Percentiles rank a stretch among this genome's conserved stretches.
Evolutionary conservation across 1,140 invertebrate genomes (phyloP).

Genomic region (Campoletis sonorensis): DNA sequence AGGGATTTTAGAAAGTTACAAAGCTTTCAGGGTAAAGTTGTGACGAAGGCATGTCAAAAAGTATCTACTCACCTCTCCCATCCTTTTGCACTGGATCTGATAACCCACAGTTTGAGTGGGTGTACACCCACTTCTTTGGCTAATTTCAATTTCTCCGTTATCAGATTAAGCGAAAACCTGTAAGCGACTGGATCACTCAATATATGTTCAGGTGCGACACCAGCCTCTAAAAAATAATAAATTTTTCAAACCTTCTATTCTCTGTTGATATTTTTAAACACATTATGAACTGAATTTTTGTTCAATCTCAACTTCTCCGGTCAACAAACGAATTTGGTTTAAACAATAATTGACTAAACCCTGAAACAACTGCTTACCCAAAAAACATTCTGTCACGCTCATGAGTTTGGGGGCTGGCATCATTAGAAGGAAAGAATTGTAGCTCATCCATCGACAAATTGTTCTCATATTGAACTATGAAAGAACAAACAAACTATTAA

Average conservation of each 20-base stretch:
- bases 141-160: constrained; percentile 6
- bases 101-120: constrained; percentile 44
- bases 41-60: background rate
- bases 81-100: constrained; percentile 11
- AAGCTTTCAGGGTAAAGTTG: no score
- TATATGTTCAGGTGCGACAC: constrained; percentile 19
- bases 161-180: background rate
- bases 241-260: background rate
- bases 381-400: constrained; percentile 30
- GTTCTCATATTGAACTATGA: constrained; percentile 12
- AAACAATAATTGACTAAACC: background rate
- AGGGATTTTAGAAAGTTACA: no score
- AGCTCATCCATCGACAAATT: background rate
- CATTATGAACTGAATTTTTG: no score
- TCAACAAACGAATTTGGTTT: background rate
- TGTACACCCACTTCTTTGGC: background rate
- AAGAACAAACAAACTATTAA: constrained; percentile 5
- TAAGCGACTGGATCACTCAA: constrained; percentile 17
- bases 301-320: no score
- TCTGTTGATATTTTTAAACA: background rate
- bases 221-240: constrained; percentile 16
- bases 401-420: constrained; percentile 3
- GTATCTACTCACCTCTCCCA: constrained; percentile 36
- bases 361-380: constrained; percentile 29
- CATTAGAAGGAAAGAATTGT: background rate